Evolutionary conservation across 2,113 vertebrate species (phyloP).

Genomic region (Brachypteracias leptosomus): DNA sequence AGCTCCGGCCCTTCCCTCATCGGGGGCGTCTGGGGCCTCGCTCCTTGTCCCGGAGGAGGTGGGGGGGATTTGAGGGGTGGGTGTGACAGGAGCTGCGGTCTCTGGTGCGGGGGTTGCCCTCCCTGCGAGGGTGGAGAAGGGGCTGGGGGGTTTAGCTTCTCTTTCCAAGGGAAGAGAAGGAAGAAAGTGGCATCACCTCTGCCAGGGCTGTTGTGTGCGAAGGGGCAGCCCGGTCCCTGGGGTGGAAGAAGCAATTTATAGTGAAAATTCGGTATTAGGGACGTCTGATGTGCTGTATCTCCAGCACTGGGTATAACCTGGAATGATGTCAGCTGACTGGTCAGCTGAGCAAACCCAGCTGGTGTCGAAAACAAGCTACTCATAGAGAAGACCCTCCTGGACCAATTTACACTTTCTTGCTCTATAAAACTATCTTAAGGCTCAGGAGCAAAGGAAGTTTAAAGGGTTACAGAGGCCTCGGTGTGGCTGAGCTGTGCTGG

Average conservation of each 20-base stretch:
- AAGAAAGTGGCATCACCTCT: fast-evolving
- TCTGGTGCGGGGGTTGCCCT: neutral
- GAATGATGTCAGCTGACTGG: neutral
- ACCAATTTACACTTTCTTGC: neutral
- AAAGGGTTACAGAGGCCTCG: fast-evolving
- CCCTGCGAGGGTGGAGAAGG: neutral
- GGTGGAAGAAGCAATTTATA: fast-evolving
- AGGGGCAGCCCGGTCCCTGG: neutral
- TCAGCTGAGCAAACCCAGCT: neutral
- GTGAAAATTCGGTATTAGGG: fast-evolving
- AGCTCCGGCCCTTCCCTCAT: neutral
- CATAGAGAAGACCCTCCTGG: fast-evolving
- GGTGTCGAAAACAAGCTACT: neutral
- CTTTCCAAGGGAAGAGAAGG: neutral
- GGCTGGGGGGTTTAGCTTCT: fast-evolving
- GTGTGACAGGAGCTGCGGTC: neutral
- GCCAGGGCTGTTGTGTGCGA: neutral
- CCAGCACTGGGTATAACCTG: neutral
- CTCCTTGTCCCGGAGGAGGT: too few species aligned
- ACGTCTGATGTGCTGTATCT: fast-evolving
- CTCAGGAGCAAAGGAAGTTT: neutral
- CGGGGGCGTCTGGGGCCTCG: neutral
- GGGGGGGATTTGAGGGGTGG: neutral
- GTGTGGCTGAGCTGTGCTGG: neutral
- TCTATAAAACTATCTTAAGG: fast-evolving